Base-by-base conservation (phyloP, 2,797 vertebrate genomes). In the Sebastes hubbsi region DNA sequence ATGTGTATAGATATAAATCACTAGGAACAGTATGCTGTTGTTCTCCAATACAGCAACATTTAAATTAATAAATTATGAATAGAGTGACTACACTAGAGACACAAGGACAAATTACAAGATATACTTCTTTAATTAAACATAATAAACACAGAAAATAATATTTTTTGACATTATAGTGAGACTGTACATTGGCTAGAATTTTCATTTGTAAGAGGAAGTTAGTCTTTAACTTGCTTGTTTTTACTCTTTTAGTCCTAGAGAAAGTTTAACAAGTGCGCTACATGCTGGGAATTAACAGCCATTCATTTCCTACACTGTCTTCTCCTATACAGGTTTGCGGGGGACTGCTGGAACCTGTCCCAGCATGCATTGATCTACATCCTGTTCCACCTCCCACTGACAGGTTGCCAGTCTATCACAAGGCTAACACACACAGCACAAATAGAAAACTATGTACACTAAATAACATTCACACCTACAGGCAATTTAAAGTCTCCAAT, bases 291-390 rank as follows among this genome's bases (percentile, higher is more conserved):
- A 56, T 71, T 29, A 55, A 75, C 38, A 68, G 55, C 10, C 2
- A 59, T 71, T 77, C 12, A 65, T 66, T 66, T 67, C 77, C 22
- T 27, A 20, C 30, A n/a, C 25, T 59, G 69, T 68, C 18, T 25
- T 32, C 13, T 59, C 25, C 46, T 25, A 3, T 22, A 14, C 34
- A 42, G 36, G 36, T 66, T 75, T 68, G 68, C 1, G 56, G 12
- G 22, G 20, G 22, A 4, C 32, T 64, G 58, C 62, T 64, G 58
- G 62, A 76, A 63, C 55, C 55, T 46, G 56, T 72, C 64, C 27
- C 76, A 80, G 55, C 52, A 56, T 59, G 70, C 24, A 55, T 13
- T 86, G 29, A 56, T 10, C 52, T 29, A 59, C 20, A 56, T 58
- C 60, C 60, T 20, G 32, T 6, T 42, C 14, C 52, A 38, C 49